Conservation (phyloP, 2,888 invertebrate genomes). For the Parapristionchus giblindavisi region DNA sequence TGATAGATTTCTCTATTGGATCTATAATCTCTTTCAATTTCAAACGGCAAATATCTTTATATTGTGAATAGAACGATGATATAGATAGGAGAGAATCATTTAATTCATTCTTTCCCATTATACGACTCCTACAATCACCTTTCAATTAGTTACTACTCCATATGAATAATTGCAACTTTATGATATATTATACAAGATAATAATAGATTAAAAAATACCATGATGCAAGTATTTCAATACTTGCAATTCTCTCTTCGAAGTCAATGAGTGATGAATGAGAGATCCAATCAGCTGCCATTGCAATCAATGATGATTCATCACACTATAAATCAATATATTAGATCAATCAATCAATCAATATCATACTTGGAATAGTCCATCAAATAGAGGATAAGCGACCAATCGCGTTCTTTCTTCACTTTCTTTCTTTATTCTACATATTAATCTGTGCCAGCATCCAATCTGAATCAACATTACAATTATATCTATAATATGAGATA, state of each 20-base stretch:
- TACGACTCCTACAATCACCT: constrained; percentile 23
- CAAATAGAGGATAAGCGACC: constrained; percentile 63
- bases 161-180: neutral
- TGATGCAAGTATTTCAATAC: constrained; percentile 75
- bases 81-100: neutral
- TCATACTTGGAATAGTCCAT: constrained; percentile 48
- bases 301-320: constrained; percentile 48
- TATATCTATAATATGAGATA: too few species aligned
- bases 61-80: constrained; percentile 8
- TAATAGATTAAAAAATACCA: constrained; percentile 2
- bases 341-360: neutral
- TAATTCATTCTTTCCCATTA: neutral
- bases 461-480: constrained; percentile 40
- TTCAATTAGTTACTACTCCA: neutral
- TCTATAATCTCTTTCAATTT: constrained; percentile 9
- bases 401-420: constrained; percentile 55
- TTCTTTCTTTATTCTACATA: constrained; percentile 54
- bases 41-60: neutral
- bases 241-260: constrained; percentile 81
- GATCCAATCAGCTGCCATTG: constrained; percentile 73
- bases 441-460: constrained; percentile 27
- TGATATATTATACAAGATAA: neutral
- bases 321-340: neutral
- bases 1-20: constrained; percentile 23
- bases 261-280: constrained; percentile 85